Evolutionary conservation across 2,888 invertebrate genomes (phyloP), one percentile per base, ranked within the genome.

Genomic region (Watsonalla binaria): DNA sequence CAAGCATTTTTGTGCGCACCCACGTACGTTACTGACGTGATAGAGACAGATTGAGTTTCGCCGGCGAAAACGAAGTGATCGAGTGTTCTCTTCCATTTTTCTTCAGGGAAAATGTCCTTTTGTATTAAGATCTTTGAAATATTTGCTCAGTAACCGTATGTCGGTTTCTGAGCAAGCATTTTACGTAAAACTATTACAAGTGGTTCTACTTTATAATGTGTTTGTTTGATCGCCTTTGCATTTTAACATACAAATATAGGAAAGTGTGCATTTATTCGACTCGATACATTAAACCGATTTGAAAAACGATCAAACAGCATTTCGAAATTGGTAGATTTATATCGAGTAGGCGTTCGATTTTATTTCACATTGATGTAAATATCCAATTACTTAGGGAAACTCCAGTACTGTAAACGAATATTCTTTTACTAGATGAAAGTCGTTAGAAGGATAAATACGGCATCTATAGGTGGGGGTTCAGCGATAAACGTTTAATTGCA

Each of bases 331-430:
- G 68, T 69, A 64, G 71, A 68, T 72, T 73, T 72, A 71, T 63
- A 66, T 69, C 57, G 63, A 69, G 66, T 63, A 64, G 66, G 65
- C 68, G 73, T 75, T 77, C 73, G 63, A 77, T 82, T 82, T 78
- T 78, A 81, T 80, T 74, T 74, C 71, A 63, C 75, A 79, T 78
- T 72, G 70, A 71, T 75, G 72, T 66, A 78, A 78, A 80, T 79
- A 80, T 80, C 80, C 86, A 86, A 85, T 86, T 83, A 86, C 85
- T 86, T 85, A 82, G 71, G 70, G 68, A 76, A 75, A 68, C 66
- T 68, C 56, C 56, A 51, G 52, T 58, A 53, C 52, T 53, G 42
- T 48, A 56, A 58, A 58, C 58, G 62, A 65, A 71, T 66, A 72
- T 66, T 69, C 70, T 63, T 67, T 66, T 59, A 54, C 64, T 66